phyloP scores from a whole-genome alignment of 2,888 invertebrate genomes.

The Acanthosoma haemorrhoidale region DNA sequence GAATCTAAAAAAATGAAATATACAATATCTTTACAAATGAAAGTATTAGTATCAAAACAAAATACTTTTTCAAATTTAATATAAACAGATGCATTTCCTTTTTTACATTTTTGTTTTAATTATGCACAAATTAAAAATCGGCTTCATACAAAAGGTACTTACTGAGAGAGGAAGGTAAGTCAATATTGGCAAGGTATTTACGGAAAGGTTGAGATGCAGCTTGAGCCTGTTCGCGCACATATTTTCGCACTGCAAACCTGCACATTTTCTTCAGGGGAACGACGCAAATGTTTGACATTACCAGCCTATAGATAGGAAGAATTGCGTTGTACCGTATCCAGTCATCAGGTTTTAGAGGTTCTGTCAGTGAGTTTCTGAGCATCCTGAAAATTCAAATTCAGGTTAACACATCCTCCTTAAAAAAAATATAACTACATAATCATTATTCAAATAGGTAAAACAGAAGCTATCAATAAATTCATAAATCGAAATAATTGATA shows the following conservation, averaged over 20 bases:
- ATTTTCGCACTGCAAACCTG: not conserved
- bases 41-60: too few relatives aligned
- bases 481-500: too few relatives aligned
- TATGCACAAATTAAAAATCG: constrained; percentile 15
- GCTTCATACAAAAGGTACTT: constrained; percentile 19
- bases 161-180: not conserved
- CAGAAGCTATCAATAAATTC: too few relatives aligned
- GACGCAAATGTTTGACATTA: not conserved
- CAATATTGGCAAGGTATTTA: not conserved
- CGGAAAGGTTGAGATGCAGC: not conserved
- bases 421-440: too few relatives aligned
- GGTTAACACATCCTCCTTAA: not conserved
- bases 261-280: not conserved
- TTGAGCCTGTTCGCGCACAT: not conserved
- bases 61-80: too few relatives aligned
- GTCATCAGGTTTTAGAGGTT: not conserved
- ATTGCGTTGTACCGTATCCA: not conserved
- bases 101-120: not conserved
- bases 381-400: not conserved
- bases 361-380: not conserved
- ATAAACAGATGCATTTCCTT: too few relatives aligned
- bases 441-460: too few relatives aligned
- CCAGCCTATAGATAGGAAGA: constrained; percentile 4
- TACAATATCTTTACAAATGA: too few relatives aligned
- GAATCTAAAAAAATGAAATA: too few relatives aligned